These are phyloP conservation scores for Cossypha dichroa DNA, from an alignment of 2,797 vertebrate species.

Conservation along the genomic window DNA sequence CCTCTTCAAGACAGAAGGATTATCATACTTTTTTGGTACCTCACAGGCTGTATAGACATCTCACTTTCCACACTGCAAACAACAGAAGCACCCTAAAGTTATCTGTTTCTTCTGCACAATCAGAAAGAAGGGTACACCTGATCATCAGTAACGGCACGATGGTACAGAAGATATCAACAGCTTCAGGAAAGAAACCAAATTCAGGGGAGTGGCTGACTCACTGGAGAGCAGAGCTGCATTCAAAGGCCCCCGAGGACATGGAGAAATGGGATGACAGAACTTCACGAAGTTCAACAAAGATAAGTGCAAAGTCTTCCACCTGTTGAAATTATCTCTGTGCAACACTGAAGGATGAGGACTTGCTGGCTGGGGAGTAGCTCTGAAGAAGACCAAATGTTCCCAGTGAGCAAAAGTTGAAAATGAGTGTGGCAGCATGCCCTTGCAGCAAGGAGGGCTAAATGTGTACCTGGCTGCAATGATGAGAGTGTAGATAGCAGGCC, in stretches of 20 bases:
- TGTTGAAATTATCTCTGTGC: neutral
- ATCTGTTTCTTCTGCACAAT: neutral
- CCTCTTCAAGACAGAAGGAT: neutral
- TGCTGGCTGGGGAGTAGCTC: neutral
- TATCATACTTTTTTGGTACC: neutral
- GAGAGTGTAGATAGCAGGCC: neutral
- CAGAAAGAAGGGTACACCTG: neutral
- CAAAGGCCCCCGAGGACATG: neutral
- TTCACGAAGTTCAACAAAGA: neutral
- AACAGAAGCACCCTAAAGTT: neutral
- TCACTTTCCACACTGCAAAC: neutral
- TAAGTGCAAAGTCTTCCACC: neutral
- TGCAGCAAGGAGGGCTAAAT: conserved; percentile 21
- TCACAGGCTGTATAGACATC: neutral
- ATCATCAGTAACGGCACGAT: neutral
- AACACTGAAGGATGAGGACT: neutral
- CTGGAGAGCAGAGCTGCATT: neutral
- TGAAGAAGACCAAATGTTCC: neutral
- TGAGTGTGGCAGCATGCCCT: neutral
- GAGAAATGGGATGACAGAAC: neutral
- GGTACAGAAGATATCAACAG: neutral
- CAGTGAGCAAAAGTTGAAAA: neutral
- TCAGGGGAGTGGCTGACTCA: neutral
- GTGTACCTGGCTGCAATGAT: neutral
- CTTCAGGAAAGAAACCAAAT: neutral